Evolutionary conservation across 2,888 invertebrate genomes (phyloP), one percentile per base, ranked within the genome.

Genomic region (Xestia c-nigrum): DNA sequence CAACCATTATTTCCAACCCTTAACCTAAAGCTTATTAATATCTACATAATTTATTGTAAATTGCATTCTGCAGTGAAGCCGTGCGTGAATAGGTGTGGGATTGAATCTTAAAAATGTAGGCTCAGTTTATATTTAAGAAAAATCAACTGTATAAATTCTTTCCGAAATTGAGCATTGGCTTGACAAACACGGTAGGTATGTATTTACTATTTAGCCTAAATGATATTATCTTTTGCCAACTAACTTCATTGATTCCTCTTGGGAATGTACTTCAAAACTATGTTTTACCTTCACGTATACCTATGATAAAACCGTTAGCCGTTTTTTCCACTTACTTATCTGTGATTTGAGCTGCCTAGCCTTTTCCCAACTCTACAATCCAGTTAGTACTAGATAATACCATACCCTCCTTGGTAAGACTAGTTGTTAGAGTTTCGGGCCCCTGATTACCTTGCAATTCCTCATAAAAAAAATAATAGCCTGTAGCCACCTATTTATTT

Each of bases 21-120:
- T 96, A 95, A 95, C 95, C 95, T 94, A 93, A 93, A 92, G 94
- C 95, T 96, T 96, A 96, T 96, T 96, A 96, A 96, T 96, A 96
- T 95, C 96, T 94, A 93, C 94, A 94, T 96, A 96, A 96, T 96
- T 96, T 96, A 96, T 96, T 96, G 96, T 96, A 96, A 96, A 96
- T 96, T 96, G 95, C 96, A 96, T 96, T 95, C 92, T 93, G 93
- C 92, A 94, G 93, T 93, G 93, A 93, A 92, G 89, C 90, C 92
- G 93, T 93, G 94, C 94, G 93, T 94, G 93, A 94, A 92, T 93
- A 84, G 72, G 81, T 82, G 72, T 81, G 75, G 80, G 83, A 85
- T 87, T 85, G 81, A 86, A 87, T 89, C 79, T 85, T 85, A 84
- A 89, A 88, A 87, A 87, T 85, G 72, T 83, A 74, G 85, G 59